Evolutionary conservation across 2,888 invertebrate species (phyloP).

Genomic region (Flexamia atlantica): DNA sequence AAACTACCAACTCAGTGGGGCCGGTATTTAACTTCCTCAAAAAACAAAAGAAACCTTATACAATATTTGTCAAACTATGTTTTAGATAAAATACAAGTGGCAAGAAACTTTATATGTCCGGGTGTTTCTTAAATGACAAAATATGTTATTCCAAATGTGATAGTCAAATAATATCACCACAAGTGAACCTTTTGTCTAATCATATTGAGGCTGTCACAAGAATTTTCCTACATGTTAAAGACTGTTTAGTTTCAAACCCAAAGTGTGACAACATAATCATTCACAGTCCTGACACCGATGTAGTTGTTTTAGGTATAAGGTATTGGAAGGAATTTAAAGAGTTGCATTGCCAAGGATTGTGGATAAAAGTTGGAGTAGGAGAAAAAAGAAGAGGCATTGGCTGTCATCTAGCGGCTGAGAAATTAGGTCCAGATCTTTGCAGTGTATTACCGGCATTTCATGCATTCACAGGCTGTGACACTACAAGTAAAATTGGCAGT

Average conservation of each 20-base stretch:
- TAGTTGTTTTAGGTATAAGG: slow-evolving; percentile 39
- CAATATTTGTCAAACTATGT: slow-evolving; percentile 12
- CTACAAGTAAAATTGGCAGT: slow-evolving; percentile 14
- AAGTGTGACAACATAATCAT: slow-evolving; percentile 29
- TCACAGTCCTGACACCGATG: slow-evolving; percentile 40
- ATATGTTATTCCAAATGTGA: slow-evolving; percentile 4
- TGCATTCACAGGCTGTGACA: background rate
- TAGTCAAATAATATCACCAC: no score
- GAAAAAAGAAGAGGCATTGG: slow-evolving; percentile 31
- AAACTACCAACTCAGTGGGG: slow-evolving; percentile 36
- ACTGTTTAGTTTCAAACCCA: slow-evolving; percentile 19
- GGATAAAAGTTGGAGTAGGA: slow-evolving; percentile 39
- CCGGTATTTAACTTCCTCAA: slow-evolving; percentile 18
- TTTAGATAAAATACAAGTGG: slow-evolving; percentile 42
- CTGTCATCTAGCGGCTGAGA: slow-evolving; percentile 33
- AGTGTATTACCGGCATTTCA: slow-evolving; percentile 25
- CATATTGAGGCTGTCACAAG: slow-evolving; percentile 37
- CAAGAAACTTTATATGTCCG: slow-evolving; percentile 25
- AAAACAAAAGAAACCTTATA: slow-evolving; percentile 27
- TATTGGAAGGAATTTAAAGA: slow-evolving; percentile 3
- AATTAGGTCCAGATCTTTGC: background rate
- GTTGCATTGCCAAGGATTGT: slow-evolving; percentile 16
- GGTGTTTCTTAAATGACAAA: slow-evolving; percentile 17
- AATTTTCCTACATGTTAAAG: slow-evolving; percentile 33
- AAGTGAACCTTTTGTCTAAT: no score